Base-by-base conservation (phyloP, 2,888 invertebrate genomes). In the Pemphredon lugubris region DNA sequence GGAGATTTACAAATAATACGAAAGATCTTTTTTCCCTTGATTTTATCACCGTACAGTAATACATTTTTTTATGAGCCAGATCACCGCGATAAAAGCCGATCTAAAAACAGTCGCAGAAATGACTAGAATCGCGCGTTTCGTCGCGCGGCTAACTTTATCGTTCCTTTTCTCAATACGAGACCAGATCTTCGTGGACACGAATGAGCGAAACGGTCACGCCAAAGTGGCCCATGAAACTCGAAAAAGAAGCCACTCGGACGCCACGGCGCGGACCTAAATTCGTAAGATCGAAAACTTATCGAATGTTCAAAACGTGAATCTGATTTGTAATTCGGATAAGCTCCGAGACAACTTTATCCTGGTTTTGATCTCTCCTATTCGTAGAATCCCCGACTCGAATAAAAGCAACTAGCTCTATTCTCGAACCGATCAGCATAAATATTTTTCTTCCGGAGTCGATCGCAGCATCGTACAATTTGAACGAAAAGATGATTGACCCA, bases 401-500 rank as follows among this genome's bases (percentile, higher is more conserved):
- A 68, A 51, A 55, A 55, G 54, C 39, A 23, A 32, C 45, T 16
- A 2, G n/a, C 32, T 42, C 54, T 70, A 67, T 67, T 70, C 67
- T 26, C 13, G 67, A 48, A 26, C 42, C 13, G 67, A 48, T 20
- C 42, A 51, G 34, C 42, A 47, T 59, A 69, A 69, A 69, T 69
- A 69, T 66, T 69, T 67, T 58, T 69, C 59, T 59, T 59, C 48
- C 67, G 59, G 59, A 58, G 59, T 54, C 59, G 58, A 42, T 67
- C 69, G 54, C 37, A n/a, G n/a, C n/a, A n/a, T n/a, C n/a, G n/a
- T n/a, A n/a, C n/a, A n/a, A n/a, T n/a, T n/a, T n/a, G n/a, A n/a
- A n/a, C n/a, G n/a, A n/a, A n/a, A n/a, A n/a, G n/a, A n/a, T n/a
- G n/a, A n/a, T n/a, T n/a, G n/a, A n/a, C n/a, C n/a, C n/a, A n/a